These are phyloP conservation scores for Manis crassicaudata DNA, from an alignment of 2,797 vertebrate genomes.

Conservation along the genomic window DNA sequence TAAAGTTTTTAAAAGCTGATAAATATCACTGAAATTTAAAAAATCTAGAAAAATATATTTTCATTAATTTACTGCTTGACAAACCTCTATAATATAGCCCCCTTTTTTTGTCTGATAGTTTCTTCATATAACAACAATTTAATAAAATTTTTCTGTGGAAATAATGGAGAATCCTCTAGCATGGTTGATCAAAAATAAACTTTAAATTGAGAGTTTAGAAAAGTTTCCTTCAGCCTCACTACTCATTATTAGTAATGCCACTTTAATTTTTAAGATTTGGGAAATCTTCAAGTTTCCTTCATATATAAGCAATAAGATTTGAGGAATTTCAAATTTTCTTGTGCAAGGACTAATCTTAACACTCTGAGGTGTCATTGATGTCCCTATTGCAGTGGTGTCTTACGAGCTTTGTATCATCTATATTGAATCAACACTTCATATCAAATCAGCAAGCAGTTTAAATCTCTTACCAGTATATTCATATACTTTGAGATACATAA, in stretches of 20 bases:
- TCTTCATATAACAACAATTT: slow-evolving; percentile 23
- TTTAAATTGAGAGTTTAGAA: background rate
- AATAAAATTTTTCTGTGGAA: background rate
- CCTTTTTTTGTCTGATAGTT: background rate
- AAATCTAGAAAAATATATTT: background rate
- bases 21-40: slow-evolving; percentile 23
- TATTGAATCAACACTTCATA: slow-evolving; percentile 14
- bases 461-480: background rate
- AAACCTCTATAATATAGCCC: background rate
- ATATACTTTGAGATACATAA: slow-evolving; percentile 9
- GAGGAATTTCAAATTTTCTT: slow-evolving; percentile 7
- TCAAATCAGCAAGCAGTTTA: slow-evolving; percentile 13
- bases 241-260: background rate
- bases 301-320: background rate
- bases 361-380: background rate
- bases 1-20: slow-evolving; percentile 32
- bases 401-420: background rate
- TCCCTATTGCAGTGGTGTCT: background rate
- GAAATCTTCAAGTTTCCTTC: background rate
- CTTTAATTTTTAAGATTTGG: background rate
- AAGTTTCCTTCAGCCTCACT: background rate
- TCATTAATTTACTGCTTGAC: background rate
- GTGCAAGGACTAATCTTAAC: background rate
- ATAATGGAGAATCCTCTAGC: background rate
- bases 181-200: background rate